Evolutionary conservation across 2,888 invertebrate species (phyloP).

Genomic region (Ophion ventricosus): DNA sequence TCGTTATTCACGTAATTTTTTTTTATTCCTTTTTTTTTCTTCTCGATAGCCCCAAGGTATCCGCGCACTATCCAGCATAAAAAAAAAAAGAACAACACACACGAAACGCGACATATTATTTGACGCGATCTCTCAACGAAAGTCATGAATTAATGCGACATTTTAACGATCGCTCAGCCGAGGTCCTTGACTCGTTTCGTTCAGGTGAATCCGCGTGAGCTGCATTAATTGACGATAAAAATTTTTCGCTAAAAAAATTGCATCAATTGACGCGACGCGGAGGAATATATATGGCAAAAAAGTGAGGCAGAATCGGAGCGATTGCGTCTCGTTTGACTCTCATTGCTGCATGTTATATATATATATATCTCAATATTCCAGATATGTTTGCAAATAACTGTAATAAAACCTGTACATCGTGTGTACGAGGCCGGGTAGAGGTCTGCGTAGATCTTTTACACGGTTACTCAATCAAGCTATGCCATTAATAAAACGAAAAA

Average conservation of each 20-base stretch:
- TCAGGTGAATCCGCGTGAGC: slow-evolving; percentile 64
- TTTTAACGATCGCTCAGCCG: slow-evolving; percentile 11
- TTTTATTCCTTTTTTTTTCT: neutral
- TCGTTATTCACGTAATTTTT: neutral
- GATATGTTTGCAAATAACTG: slow-evolving; percentile 43
- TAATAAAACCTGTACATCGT: neutral
- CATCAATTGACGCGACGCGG: slow-evolving; percentile 9
- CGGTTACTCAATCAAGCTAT: slow-evolving; percentile 37
- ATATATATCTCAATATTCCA: slow-evolving; percentile 16
- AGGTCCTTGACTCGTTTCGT: slow-evolving; percentile 74
- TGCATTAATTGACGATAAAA: slow-evolving; percentile 67
- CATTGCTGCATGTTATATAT: neutral
- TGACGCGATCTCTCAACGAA: slow-evolving; percentile 36
- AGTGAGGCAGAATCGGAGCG: slow-evolving; percentile 38
- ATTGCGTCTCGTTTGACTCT: slow-evolving; percentile 22
- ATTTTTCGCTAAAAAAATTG: slow-evolving; percentile 8
- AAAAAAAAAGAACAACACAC: too few relatives aligned
- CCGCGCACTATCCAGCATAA: neutral
- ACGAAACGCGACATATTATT: neutral
- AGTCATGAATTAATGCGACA: slow-evolving; percentile 49
- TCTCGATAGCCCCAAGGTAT: neutral
- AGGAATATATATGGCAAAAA: slow-evolving; percentile 25
- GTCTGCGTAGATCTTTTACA: neutral
- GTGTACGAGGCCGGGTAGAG: neutral
- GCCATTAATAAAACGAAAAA: slow-evolving; percentile 18